Conservation (phyloP, 2,888 invertebrate genomes). For the Pimpla rufipes region DNA sequence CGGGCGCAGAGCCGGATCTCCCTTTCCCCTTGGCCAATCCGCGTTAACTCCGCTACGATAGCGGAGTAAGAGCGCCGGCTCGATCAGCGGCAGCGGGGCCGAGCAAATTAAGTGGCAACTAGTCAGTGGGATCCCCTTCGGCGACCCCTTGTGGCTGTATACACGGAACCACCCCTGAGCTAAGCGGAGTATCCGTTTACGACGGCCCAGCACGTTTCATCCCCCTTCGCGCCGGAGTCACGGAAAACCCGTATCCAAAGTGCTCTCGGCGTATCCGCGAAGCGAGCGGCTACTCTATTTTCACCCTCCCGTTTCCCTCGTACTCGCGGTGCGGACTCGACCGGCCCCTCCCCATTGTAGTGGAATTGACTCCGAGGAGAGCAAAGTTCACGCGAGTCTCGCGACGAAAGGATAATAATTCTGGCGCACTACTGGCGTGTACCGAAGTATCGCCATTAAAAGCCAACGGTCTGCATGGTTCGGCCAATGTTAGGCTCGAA, state of each 20-base stretch:
- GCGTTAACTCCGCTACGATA: slow-evolving; percentile 38
- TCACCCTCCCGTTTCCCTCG: slow-evolving; percentile 58
- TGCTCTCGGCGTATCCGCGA: slow-evolving; percentile 8
- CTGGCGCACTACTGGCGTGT: background rate
- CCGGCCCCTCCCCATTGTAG: slow-evolving; percentile 75
- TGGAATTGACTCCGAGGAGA: slow-evolving; percentile 77
- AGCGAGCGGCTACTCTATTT: background rate
- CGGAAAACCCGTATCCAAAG: slow-evolving; percentile 40
- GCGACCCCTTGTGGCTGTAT: slow-evolving; percentile 59
- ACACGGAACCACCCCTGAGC: slow-evolving; percentile 71
- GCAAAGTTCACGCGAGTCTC: slow-evolving; percentile 33
- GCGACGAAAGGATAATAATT: slow-evolving; percentile 32
- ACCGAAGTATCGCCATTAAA: slow-evolving; percentile 21
- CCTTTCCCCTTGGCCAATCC: slow-evolving; percentile 43
- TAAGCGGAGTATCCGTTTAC: slow-evolving; percentile 81
- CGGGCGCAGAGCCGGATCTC: slow-evolving; percentile 5
- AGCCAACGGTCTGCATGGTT: slow-evolving; percentile 9
- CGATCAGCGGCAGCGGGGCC: slow-evolving; percentile 67
- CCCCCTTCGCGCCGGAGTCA: slow-evolving; percentile 65
- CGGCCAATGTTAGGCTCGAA: background rate
- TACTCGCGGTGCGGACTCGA: slow-evolving; percentile 63
- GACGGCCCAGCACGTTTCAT: slow-evolving; percentile 76
- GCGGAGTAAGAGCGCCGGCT: slow-evolving; percentile 38
- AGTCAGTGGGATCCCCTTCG: slow-evolving; percentile 77
- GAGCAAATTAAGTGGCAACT: slow-evolving; percentile 84